Percentiles rank a stretch among this genome's conserved stretches.
Evolutionary conservation across 2,113 vertebrate species (phyloP).

Genomic region (Zosterops pallidus): DNA sequence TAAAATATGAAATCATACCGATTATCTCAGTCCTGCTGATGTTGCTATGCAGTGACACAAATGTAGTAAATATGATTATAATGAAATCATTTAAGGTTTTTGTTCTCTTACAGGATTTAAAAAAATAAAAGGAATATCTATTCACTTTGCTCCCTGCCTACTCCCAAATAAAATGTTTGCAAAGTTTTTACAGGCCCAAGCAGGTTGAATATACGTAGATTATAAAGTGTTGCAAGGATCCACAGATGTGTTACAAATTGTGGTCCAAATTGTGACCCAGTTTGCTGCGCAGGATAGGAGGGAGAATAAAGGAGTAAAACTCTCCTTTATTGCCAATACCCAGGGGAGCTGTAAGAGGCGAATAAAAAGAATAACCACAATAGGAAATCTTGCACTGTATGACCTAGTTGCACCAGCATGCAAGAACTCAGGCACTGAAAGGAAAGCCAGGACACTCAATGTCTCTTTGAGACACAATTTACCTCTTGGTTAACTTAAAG

Average conservation of each 20-base stretch:
- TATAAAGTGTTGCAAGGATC: neutral
- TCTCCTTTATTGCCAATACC: conserved; percentile 30
- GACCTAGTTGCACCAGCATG: conserved; percentile 42
- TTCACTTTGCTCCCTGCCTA: neutral
- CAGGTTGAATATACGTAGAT: neutral
- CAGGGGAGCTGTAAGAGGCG: neutral
- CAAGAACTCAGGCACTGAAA: conserved; percentile 14
- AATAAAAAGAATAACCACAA: conserved; percentile 33
- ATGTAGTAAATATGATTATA: conserved; percentile 19
- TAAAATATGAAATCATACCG: conserved; percentile 31
- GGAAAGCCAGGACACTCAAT: neutral
- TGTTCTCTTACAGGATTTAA: neutral
- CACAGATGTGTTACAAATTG: neutral
- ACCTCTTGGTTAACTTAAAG: neutral
- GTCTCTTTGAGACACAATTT: conserved; percentile 22
- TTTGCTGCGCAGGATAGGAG: conserved; percentile 21
- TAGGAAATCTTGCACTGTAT: conserved; percentile 17
- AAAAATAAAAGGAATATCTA: neutral
- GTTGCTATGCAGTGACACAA: conserved; percentile 8
- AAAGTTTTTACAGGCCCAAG: neutral
- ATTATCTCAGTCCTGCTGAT: conserved; percentile 9
- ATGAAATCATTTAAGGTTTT: neutral
- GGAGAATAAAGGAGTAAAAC: conserved; percentile 37
- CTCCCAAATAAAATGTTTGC: neutral
- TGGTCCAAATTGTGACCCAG: conserved; percentile 37